Conservation (phyloP, 2,797 vertebrate genomes). For the Poecile montanus region DNA sequence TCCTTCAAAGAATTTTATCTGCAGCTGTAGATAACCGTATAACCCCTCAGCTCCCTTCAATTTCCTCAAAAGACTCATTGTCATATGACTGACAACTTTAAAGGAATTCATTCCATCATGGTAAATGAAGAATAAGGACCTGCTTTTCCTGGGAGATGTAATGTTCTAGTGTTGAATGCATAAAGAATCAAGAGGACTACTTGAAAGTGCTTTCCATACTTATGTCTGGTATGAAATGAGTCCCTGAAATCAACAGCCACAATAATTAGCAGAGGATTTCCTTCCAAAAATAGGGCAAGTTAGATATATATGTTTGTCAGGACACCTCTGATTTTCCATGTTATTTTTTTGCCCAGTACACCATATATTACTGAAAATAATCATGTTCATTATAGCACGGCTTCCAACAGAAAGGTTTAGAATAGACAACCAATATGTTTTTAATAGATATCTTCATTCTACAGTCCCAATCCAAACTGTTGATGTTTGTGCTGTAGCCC, state of each 20-base stretch:
- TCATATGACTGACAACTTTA: neutral
- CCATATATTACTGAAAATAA: neutral
- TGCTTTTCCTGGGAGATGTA: neutral
- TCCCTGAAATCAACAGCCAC: neutral
- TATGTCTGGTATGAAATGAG: neutral
- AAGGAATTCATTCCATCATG: neutral
- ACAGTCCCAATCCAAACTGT: neutral
- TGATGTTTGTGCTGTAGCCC: neutral
- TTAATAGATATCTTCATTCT: neutral
- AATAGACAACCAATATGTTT: neutral
- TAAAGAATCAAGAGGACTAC: neutral
- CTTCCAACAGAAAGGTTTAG: neutral
- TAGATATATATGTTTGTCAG: neutral
- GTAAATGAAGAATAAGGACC: conserved; percentile 12
- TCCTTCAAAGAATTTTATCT: neutral
- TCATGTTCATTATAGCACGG: neutral
- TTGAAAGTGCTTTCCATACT: neutral
- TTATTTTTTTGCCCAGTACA: neutral
- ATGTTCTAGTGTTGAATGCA: neutral
- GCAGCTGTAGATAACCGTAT: neutral
- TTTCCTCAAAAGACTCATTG: neutral
- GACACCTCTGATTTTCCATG: neutral
- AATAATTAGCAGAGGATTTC: neutral
- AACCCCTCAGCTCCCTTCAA: neutral
- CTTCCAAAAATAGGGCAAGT: neutral